A percentile compares a stretch with the other conserved stretches of the same genome.
phyloP scores from a whole-genome alignment of 2,888 invertebrate species.

The Dryobotodes eremita region DNA sequence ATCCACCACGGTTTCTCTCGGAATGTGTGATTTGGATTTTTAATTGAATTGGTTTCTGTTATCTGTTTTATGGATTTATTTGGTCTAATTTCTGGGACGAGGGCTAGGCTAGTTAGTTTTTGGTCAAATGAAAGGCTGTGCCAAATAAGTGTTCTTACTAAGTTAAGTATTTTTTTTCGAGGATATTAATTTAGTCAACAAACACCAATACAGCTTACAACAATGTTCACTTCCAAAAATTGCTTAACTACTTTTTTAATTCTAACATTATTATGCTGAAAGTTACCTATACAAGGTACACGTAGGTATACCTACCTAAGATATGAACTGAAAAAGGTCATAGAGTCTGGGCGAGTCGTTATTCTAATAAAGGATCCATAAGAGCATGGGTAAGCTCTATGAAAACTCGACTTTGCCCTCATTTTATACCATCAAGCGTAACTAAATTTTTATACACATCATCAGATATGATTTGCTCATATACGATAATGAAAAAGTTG shows the following conservation, averaged over 20 bases:
- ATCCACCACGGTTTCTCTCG: constrained; percentile 87
- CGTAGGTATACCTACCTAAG: not conserved
- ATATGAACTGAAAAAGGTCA: constrained; percentile 1
- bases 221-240: not conserved
- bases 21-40: constrained; percentile 90
- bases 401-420: constrained; percentile 16
- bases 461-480: constrained; percentile 62
- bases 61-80: constrained; percentile 66
- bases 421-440: constrained; percentile 42
- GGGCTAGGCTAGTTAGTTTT: not conserved
- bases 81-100: constrained; percentile 50
- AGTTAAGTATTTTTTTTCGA: not conserved
- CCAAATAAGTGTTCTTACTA: not conserved
- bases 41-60: constrained; percentile 86
- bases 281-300: no score
- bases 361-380: not conserved
- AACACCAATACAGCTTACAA: not conserved
- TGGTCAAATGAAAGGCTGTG: not conserved
- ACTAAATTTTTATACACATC: constrained; percentile 55
- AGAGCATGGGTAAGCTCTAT: not conserved
- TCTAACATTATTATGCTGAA: no score
- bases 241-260: not conserved
- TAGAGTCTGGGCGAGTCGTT: not conserved
- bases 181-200: not conserved
- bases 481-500: constrained; percentile 61